Base-by-base conservation (phyloP, 2,888 invertebrate genomes). In the Eurytoma californica region DNA sequence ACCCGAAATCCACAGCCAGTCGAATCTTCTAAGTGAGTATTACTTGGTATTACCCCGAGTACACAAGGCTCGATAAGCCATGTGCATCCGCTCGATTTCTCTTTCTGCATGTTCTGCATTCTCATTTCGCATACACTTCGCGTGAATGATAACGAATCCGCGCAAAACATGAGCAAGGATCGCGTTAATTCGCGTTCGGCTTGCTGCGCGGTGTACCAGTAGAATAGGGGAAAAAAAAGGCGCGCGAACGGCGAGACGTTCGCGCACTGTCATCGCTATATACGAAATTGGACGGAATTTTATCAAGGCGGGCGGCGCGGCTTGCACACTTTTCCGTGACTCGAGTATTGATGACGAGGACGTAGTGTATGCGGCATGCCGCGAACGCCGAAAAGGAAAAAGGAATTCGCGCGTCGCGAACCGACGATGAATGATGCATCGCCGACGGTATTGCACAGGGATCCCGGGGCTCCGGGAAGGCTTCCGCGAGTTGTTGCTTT, bases 401-500 rank as follows among this genome's bases (percentile, higher is more conserved):
- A 55, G 9, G 47, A 47, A 14, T 39, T 39, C 53, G 72, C 49
- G 72, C 13, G 30, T 5, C 61, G 61, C 61, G 2, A 53, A 63
- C 58, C 63, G 30, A 61, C 39, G 16, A 53, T 55, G 55, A 30
- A 51, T 18, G n/a, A 13, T 66, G 28, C 76, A 30, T 68, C 63
- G 47, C 16, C 9, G 16, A 2, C 18, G 20, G 47, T 55, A 5
- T 58, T 20, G 16, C 24, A 24, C 49, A 13, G 16, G 18, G 57
- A 47, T n/a, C 55, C 55, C 30, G 74, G 49, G 69, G 58, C 60
- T 67, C 60, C 73, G 61, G 70, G 69, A 68, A 73, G 74, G 47
- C 51, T 57, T 67, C 20, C 16, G 39, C 30, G 39, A 5, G 60
- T 63, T 57, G 49, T 68, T 63, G 47, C 72, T 72, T 72, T 74